phyloP scores from a whole-genome alignment of 2,888 invertebrate genomes.

The Caenorhabditis sp. region DNA sequence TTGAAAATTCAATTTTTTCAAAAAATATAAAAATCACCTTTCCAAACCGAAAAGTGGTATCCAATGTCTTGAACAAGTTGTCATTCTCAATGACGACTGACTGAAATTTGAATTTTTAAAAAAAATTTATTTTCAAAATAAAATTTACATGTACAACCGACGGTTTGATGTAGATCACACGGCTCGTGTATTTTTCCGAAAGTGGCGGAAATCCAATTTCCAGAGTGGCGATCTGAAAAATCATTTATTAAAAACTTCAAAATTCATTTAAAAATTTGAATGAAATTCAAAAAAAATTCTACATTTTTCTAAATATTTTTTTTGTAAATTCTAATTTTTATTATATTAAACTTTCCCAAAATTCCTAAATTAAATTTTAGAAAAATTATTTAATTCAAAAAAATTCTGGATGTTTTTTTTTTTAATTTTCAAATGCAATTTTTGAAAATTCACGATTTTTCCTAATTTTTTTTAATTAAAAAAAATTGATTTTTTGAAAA shows the following conservation, averaged over 20 bases:
- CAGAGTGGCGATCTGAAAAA: slow-evolving; percentile 69
- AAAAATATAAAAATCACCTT: neutral
- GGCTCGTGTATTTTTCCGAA: slow-evolving; percentile 76
- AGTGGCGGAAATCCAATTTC: slow-evolving; percentile 80
- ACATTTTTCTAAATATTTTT: no score
- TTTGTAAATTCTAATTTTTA: no score
- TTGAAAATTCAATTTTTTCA: neutral
- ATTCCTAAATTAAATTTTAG: no score
- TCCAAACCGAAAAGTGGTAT: slow-evolving; percentile 27
- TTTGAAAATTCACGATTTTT: no score
- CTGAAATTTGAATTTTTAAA: slow-evolving; percentile 52
- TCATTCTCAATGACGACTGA: slow-evolving; percentile 55
- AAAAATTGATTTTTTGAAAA: no score
- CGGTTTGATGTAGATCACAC: slow-evolving; percentile 77
- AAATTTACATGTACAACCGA: slow-evolving; percentile 76
- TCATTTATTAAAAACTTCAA: no score
- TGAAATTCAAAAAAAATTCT: no score
- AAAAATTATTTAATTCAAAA: no score
- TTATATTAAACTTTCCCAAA: neutral
- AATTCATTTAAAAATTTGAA: neutral
- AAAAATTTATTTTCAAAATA: no score
- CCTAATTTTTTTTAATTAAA: no score
- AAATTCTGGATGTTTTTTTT: no score
- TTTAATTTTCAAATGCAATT: no score
- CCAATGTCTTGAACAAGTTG: slow-evolving; percentile 51